Evolutionary conservation across 2,113 vertebrate genomes (phyloP).

Genomic region (Ibidorhyncha struthersii): DNA sequence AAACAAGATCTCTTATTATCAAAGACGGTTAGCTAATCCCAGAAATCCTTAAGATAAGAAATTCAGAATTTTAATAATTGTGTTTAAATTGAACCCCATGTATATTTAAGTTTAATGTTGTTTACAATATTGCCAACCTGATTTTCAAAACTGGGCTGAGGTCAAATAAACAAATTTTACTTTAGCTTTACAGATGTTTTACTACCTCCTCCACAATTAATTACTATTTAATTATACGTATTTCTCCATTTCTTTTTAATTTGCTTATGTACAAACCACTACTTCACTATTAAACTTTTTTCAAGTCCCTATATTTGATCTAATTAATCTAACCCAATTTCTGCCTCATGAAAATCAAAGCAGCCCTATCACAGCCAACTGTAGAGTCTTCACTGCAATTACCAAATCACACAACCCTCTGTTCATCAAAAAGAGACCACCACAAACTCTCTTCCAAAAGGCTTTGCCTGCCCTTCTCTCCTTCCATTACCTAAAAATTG

Average conservation of each 20-base stretch:
- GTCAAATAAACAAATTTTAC: background rate
- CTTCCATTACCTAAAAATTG: background rate
- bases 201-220: background rate
- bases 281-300: background rate
- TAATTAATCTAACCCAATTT: background rate
- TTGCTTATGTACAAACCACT: background rate
- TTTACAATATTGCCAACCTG: background rate
- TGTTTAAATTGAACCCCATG: background rate
- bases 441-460: background rate
- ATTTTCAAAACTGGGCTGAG: background rate
- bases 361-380: background rate
- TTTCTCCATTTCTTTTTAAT: background rate
- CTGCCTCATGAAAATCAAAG: background rate
- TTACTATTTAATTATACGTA: background rate
- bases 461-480: background rate
- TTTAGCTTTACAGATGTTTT: background rate
- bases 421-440: background rate
- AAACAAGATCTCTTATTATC: slow-evolving; percentile 31
- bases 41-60: background rate
- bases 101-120: background rate
- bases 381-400: background rate
- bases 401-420: background rate
- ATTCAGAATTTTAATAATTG: background rate
- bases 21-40: background rate
- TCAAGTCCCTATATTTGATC: background rate